Evolutionary conservation across 2,888 invertebrate species (phyloP).

Genomic region (Agrochola macilenta): DNA sequence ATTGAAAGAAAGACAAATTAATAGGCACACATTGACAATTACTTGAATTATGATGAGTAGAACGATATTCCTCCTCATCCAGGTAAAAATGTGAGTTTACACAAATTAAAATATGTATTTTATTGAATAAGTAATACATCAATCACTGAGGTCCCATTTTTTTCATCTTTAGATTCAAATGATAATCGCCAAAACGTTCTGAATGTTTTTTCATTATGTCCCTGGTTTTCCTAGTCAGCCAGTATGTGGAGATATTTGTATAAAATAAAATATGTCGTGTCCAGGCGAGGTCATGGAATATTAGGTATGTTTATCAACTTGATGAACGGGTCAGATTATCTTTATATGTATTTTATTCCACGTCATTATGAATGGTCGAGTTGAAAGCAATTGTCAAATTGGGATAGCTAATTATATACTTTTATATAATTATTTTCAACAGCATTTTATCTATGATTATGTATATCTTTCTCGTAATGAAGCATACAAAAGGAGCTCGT

Average conservation of each 20-base stretch:
- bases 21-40: neutral
- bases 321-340: constrained; percentile 29
- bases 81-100: neutral
- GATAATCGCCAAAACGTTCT: neutral
- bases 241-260: constrained; percentile 15
- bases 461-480: neutral
- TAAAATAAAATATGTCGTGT: constrained; percentile 38
- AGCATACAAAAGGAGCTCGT: no score
- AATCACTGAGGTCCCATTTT: neutral
- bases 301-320: constrained; percentile 25
- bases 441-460: neutral
- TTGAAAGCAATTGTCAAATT: neutral
- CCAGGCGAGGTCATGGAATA: constrained; percentile 19
- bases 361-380: neutral
- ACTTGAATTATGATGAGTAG: neutral
- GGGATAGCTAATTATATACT: neutral
- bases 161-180: neutral
- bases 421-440: neutral
- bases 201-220: neutral
- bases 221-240: constrained; percentile 2
- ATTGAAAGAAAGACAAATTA: neutral
- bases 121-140: neutral
- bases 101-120: neutral
- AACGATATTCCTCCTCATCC: no score
- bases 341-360: neutral